Conservation (phyloP, 2,113 vertebrate species). For the Ovis canadensis region DNA sequence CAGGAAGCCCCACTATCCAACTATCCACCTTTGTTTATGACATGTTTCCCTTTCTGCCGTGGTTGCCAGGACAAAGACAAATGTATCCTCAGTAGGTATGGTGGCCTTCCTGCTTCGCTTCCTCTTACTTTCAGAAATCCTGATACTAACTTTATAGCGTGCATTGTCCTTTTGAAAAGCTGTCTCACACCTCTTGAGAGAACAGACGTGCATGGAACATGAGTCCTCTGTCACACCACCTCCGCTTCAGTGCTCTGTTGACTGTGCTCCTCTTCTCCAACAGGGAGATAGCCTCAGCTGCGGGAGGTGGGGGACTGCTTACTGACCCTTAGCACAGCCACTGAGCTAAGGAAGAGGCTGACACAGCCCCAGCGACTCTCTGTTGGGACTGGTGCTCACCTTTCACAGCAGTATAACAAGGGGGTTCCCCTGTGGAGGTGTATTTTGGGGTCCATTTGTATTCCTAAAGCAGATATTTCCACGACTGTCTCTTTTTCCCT, state of each 20-base stretch:
- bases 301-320: neutral
- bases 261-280: neutral
- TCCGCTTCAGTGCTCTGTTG: neutral
- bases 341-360: neutral
- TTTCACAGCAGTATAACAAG: too few relatives aligned
- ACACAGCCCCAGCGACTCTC: neutral
- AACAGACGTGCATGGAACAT: neutral
- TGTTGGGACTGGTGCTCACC: neutral
- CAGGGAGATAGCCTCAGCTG: neutral
- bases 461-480: constrained; percentile 12
- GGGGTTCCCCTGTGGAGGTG: neutral
- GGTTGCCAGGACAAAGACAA: constrained; percentile 10
- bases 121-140: neutral
- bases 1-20: neutral
- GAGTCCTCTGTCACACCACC: neutral
- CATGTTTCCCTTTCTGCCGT: neutral
- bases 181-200: neutral
- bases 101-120: neutral
- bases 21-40: neutral
- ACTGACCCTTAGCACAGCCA: neutral
- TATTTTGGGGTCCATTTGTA: neutral
- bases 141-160: neutral
- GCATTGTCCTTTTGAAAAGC: neutral
- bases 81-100: neutral
- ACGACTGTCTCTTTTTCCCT: neutral